Conservation (phyloP, 2,113 vertebrate genomes). For the Triplophysa siluroides region DNA sequence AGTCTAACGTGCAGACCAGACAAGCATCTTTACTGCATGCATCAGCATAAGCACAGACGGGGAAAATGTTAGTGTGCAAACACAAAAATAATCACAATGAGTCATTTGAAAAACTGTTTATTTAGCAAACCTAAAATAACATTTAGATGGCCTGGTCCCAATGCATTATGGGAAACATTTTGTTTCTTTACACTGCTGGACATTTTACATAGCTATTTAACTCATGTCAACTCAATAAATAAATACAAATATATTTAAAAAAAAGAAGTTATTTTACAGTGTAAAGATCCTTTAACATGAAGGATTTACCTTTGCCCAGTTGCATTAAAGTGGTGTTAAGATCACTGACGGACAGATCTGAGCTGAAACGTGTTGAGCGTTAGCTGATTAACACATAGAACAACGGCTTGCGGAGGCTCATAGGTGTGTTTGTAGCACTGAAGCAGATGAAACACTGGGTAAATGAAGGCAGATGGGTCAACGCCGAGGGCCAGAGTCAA, state of each 20-base stretch:
- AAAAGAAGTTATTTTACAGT: not conserved
- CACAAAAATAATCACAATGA: conserved; percentile 25
- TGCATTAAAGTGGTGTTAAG: not conserved
- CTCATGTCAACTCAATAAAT: conserved; percentile 6
- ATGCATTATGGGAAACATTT: not conserved
- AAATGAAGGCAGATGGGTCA: conserved; percentile 56
- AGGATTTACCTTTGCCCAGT: not conserved
- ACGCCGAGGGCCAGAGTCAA: conserved; percentile 75
- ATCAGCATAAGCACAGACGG: not conserved
- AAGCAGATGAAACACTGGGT: conserved; percentile 30
- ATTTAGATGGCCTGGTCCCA: conserved; percentile 3
- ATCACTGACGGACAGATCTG: not conserved
- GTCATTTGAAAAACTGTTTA: conserved; percentile 35
- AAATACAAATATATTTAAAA: not conserved
- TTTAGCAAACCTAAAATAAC: conserved; percentile 30
- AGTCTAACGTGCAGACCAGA: conserved; percentile 11
- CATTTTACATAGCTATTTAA: not conserved
- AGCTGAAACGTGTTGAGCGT: not conserved
- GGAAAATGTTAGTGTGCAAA: not conserved
- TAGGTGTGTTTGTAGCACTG: not conserved
- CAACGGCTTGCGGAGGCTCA: not conserved
- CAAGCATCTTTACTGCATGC: not conserved
- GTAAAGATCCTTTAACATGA: conserved; percentile 15
- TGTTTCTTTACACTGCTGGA: not conserved
- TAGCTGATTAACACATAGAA: conserved; percentile 11